A percentile compares a stretch with the other conserved stretches of the same genome.
Conservation (phyloP, 2,113 vertebrate genomes). For the Leptocoma aspasia region DNA sequence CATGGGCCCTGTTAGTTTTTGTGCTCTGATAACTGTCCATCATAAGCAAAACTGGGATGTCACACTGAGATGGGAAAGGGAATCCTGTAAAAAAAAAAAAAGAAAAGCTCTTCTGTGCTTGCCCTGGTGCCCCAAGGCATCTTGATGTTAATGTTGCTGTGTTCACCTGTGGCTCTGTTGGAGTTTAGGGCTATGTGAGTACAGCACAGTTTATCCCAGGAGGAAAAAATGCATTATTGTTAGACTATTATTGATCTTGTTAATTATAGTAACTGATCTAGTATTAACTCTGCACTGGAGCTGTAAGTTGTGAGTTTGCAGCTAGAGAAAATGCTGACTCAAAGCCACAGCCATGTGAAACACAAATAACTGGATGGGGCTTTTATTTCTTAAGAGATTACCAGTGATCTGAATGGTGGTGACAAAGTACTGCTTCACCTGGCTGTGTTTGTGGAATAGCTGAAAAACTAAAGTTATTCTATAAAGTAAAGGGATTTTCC, state of each 20-base stretch:
- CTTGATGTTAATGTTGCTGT: not conserved
- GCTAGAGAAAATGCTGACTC: not conserved
- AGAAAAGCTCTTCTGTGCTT: not conserved
- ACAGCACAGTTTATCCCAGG: not conserved
- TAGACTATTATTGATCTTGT: slow-evolving; percentile 1
- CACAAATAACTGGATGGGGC: not conserved
- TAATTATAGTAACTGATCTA: slow-evolving; percentile 23
- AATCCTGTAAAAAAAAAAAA: too few species aligned
- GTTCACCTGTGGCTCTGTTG: not conserved
- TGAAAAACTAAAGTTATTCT: not conserved
- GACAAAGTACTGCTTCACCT: not conserved
- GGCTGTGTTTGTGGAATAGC: not conserved
- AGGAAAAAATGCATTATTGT: not conserved
- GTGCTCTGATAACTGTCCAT: not conserved
- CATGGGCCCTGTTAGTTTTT: too few species aligned
- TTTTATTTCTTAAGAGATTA: not conserved
- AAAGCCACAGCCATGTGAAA: not conserved
- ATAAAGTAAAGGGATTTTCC: not conserved
- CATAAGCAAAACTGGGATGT: not conserved
- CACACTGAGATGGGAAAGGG: not conserved
- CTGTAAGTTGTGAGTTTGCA: not conserved
- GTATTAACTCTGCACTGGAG: not conserved
- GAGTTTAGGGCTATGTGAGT: not conserved
- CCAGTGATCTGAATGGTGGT: not conserved
- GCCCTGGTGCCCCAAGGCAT: not conserved